These are phyloP conservation scores for Pimpla rufipes DNA, from an alignment of 2,888 invertebrate genomes.

Conservation along the genomic window DNA sequence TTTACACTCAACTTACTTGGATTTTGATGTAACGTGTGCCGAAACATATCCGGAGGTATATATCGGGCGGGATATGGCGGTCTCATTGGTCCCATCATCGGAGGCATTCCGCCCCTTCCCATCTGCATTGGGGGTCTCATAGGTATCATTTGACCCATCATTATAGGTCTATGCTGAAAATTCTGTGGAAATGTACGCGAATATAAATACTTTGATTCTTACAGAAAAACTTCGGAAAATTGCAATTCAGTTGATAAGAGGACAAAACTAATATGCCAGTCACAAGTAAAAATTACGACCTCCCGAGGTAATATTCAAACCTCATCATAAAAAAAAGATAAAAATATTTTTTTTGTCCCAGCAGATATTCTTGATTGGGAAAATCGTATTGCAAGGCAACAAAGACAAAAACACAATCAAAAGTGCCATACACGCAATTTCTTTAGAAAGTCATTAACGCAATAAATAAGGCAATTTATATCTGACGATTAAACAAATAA, in stretches of 20 bases:
- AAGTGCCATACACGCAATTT: too few species aligned
- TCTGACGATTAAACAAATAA: too few species aligned
- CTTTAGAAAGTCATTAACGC: too few species aligned
- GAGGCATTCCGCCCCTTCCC: constrained; percentile 71
- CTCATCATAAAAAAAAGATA: too few species aligned
- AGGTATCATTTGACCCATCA: constrained; percentile 74
- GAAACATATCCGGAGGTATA: constrained; percentile 72
- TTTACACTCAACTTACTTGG: constrained; percentile 35
- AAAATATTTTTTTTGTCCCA: too few species aligned
- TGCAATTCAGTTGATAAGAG: not conserved
- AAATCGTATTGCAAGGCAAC: not conserved
- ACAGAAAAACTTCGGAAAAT: not conserved
- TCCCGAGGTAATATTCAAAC: too few species aligned
- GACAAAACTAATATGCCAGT: not conserved
- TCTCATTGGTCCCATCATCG: constrained; percentile 70
- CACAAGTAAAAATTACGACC: too few species aligned
- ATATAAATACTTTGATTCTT: constrained; percentile 16
- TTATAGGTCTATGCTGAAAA: constrained; percentile 76
- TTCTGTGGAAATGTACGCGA: constrained; percentile 49
- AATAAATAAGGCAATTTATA: too few species aligned
- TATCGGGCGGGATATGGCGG: constrained; percentile 75
- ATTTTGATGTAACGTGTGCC: constrained; percentile 61
- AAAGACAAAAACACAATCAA: too few species aligned
- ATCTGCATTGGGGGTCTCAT: constrained; percentile 73
- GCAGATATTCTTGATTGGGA: too few species aligned